Evolutionary conservation across 2,797 vertebrate species (phyloP).

Genomic region (Acanthurus lineatus): DNA sequence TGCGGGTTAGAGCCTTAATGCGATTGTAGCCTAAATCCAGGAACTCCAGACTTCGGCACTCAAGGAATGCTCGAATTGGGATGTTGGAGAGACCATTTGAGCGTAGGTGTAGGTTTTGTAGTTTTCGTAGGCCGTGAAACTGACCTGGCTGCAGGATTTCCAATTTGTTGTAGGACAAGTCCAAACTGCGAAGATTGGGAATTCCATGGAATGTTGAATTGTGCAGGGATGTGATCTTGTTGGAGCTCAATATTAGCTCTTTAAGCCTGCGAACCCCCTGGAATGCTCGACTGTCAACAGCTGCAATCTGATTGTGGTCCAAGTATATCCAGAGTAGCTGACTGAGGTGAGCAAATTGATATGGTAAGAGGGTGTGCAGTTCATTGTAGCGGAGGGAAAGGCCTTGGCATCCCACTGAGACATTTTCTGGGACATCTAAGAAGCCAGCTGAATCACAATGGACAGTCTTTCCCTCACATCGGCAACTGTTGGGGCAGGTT

Average conservation of each 20-base stretch:
- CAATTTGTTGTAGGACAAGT: slow-evolving; percentile 98
- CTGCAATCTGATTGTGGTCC: slow-evolving; percentile 97
- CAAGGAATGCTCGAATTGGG: slow-evolving; percentile 95
- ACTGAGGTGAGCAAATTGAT: slow-evolving; percentile 97
- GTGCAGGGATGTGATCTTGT: slow-evolving; percentile 94
- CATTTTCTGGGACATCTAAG: slow-evolving; percentile 95
- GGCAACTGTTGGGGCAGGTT: slow-evolving; percentile 94
- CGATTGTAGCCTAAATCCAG: slow-evolving; percentile 98
- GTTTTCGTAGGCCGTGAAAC: slow-evolving; percentile 96
- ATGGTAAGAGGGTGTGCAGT: slow-evolving; percentile 93
- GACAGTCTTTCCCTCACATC: slow-evolving; percentile 98
- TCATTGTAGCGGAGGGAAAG: slow-evolving; percentile 98
- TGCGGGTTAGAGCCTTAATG: slow-evolving; percentile 94
- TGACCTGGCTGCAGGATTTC: slow-evolving; percentile 94
- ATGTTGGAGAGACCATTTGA: slow-evolving; percentile 95
- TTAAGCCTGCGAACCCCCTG: slow-evolving; percentile 97
- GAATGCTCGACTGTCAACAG: slow-evolving; percentile 95
- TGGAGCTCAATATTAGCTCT: slow-evolving; percentile 98
- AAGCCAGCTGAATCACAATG: slow-evolving; percentile 97
- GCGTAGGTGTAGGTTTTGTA: slow-evolving; percentile 95
- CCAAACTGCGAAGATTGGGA: slow-evolving; percentile 98
- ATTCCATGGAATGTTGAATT: slow-evolving; percentile 97
- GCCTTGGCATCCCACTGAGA: slow-evolving; percentile 96
- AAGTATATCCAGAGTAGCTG: slow-evolving; percentile 99
- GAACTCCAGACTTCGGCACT: slow-evolving; percentile 98